Base-by-base conservation (phyloP, 2,113 vertebrate genomes). In the Microtus ochrogaster region DNA sequence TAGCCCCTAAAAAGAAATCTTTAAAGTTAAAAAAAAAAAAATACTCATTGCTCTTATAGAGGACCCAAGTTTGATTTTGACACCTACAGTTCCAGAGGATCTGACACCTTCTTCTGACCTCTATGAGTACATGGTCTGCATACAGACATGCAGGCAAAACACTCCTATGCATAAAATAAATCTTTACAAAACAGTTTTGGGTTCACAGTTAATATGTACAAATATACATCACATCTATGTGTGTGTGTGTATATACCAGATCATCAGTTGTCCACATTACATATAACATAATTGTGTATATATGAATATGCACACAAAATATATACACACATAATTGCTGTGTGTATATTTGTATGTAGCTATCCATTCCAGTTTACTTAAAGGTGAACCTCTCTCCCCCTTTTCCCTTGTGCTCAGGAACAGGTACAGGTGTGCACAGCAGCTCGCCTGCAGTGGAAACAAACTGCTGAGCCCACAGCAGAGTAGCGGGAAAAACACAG, bases 401-500 rank as follows among this genome's bases (percentile, higher is more conserved):
- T 49, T 33, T n/a, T 47, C 66, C 70, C 55, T 73, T 41, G 66
- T 52, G 58, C 65, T 61, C 19, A 33, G 33, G 41, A 63, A 93
- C 78, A 87, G 26, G 36, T 72, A n/a, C 49, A 85, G 68, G 44
- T 89, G 91, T 87, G 93, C 52, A 30, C 9, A 55, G 90, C 26
- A 77, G 68, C 65, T 93, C 87, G 74, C 74, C 77, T 49, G 61
- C 63, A 79, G 5, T 61, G 87, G 41, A 26, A 92, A 44, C 70
- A 44, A 93, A 87, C 58, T 90, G 21, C 41, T 78, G 52, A 89
- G 76, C 77, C 87, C 19, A 87, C 33, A 65, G 33, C 41, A 65
- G 85, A 21, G 41, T 61, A 74, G 77, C 74, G 85, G 49, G 89
- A 65, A 70, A 91, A 95, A 65, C 86, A 82, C 22, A 89, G 55